Evolutionary conservation across 2,113 vertebrate genomes (phyloP), one percentile per base, ranked within the genome.

Genomic region (Hassar affinis): DNA sequence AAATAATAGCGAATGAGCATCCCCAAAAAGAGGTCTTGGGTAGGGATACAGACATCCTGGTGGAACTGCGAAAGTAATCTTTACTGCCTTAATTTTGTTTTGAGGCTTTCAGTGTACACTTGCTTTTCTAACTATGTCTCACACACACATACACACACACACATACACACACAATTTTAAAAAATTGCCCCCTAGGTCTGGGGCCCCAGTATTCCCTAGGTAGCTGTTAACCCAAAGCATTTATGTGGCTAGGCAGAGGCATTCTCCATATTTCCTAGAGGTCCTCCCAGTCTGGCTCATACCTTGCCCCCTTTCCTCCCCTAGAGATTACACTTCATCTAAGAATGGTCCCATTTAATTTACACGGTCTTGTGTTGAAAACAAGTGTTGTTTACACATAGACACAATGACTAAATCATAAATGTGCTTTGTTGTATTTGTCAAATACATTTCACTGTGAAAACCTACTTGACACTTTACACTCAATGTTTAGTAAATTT

Each of bases 1-100:
- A 81, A 85, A 83, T 87, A 89, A 89, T 91, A 93, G 92, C 92
- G 90, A 93, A 91, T 90, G 88, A 90, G 89, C 90, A 90, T 89
- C 84, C 91, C 87, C 88, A 88, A 91, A 93, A 93, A 92, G 90
- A 91, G 88, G 85, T 91, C 84, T 88, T 84, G 87, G 35, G 52
- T 81, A 62, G 82, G 89, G 90, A 93, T 92, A 91, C 90, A 90
- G 90, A 91, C 88, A 87, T 92, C 90, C 90, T 90, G 49, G 79
- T 89, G 89, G 92, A 90, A 87, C 20, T 61, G 76, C 42, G 66
- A 85, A 85, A 82, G 85, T 86, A 87, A 89, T 89, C 88, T 89
- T 72, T 66, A 20, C 49, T 56, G 47, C 30, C 57, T 15, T 57
- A 35, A 27, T 52, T 88, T 86, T 71, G 69, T 84, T 14, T 75